Percentiles rank a stretch among this genome's conserved stretches.
Evolutionary conservation across 1,140 invertebrate species (phyloP).

Genomic region (Choristoneura fumiferana): DNA sequence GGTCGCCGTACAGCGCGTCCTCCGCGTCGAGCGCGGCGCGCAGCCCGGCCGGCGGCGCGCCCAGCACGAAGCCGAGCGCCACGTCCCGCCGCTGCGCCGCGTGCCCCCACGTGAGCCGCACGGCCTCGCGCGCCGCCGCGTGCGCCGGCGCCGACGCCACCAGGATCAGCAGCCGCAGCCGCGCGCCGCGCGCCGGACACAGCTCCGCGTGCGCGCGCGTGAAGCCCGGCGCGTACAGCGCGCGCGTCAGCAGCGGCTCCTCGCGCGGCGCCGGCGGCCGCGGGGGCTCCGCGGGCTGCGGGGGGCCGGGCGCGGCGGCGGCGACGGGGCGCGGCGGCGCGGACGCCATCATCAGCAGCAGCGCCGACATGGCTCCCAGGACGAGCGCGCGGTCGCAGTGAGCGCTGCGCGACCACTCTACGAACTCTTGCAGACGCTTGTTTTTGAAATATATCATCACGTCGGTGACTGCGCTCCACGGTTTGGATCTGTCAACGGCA

Average conservation of each 20-base stretch:
- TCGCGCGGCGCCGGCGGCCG: no score
- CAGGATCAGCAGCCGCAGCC: conserved; percentile 83
- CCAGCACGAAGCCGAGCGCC: conserved; percentile 88
- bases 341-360: no score
- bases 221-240: conserved; percentile 84
- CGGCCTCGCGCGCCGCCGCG: conserved; percentile 85
- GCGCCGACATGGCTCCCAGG: no score
- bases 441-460: no score
- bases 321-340: no score
- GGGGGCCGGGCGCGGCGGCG: no score
- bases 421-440: no score
- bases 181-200: conserved; percentile 83
- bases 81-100: conserved; percentile 86
- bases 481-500: no score
- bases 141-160: conserved; percentile 90
- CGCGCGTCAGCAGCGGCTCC: conserved; percentile 48
- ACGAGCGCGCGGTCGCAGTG: no score
- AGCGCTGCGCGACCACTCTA: no score
- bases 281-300: no score
- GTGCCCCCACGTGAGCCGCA: conserved; percentile 92
- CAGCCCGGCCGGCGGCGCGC: conserved; percentile 78
- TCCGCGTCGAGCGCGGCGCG: conserved; percentile 81
- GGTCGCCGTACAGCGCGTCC: conserved; percentile 85
- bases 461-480: no score
- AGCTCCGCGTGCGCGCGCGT: conserved; percentile 81